Base-by-base conservation (phyloP, 1,140 invertebrate species). In the Drosophila quadrilineata region DNA sequence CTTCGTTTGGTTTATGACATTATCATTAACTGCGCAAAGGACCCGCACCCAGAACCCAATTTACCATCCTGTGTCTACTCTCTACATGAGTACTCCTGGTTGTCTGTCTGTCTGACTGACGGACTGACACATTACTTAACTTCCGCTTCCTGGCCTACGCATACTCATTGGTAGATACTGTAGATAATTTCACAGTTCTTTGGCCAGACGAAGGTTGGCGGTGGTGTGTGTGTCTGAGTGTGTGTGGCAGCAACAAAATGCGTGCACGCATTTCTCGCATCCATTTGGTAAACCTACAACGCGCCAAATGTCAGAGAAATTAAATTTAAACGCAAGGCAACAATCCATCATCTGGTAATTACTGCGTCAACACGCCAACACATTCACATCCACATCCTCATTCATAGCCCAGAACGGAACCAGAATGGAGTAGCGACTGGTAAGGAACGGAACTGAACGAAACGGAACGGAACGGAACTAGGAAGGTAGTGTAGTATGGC, bases 311-410 rank as follows among this genome's bases (percentile, higher is more conserved):
- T 79, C 79, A 84, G 79, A 74, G 70, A 84, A 84, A 85, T 84
- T 84, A 84, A 84, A 84, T 84, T 84, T 85, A 84, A 84, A 84
- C 79, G 79, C 79, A 85, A 85, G 74, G 79, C 79, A 84, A 84
- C 79, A 84, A 84, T 84, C 79, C 79, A 84, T 84, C 79, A 84
- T 84, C 79, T 79, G 79, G 79, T 85, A 84, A 84, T 84, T 84
- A 84, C 79, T 85, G 70, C 79, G 79, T 84, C 79, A 84, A 85
- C 79, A 85, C 79, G 77, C 74, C 77, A 82, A 60, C 59, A 62
- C 64, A 67, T 70, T 62, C 73, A 75, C 60, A 71, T 49, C 48
- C 17, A 35, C 33, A 10, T 40, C 28, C 17, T 35, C 33, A 10
- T 40, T 21, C 43, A 35, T 16, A 60, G 21, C 48, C 22, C 53